phyloP scores from a whole-genome alignment of 1,140 invertebrate species.

The Pachyrhynchus sulphureomaculatus region DNA sequence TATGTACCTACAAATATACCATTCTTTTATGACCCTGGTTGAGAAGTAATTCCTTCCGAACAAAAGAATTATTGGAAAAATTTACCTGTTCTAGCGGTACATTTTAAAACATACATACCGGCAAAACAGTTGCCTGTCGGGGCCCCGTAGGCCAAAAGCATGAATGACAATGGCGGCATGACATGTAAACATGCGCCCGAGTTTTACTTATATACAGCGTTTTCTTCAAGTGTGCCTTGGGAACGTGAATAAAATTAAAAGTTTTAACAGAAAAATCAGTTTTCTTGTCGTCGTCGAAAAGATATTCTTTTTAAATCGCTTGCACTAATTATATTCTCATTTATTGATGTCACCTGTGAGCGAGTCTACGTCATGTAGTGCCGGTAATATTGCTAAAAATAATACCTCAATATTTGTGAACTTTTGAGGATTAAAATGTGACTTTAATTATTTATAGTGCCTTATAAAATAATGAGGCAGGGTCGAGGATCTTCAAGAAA shows the following conservation, averaged over 20 bases:
- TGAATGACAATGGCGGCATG: slow-evolving; percentile 47
- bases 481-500: slow-evolving; percentile 55
- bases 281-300: not conserved
- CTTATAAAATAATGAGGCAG: slow-evolving; percentile 53
- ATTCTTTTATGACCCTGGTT: not conserved
- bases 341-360: not conserved
- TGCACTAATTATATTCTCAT: not conserved
- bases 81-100: slow-evolving; percentile 4
- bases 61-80: not conserved
- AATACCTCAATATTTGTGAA: not conserved
- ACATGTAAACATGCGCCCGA: slow-evolving; percentile 46
- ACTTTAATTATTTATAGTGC: not conserved
- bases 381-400: not conserved
- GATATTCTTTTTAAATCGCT: slow-evolving; percentile 2
- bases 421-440: slow-evolving; percentile 3
- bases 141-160: slow-evolving; percentile 3
- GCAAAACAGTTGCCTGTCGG: slow-evolving; percentile 42
- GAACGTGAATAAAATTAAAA: slow-evolving; percentile 47
- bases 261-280: not conserved
- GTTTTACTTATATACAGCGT: slow-evolving; percentile 49
- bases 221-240: slow-evolving; percentile 53
- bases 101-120: slow-evolving; percentile 32
- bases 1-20: not conserved
- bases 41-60: not conserved
- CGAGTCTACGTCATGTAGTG: not conserved